These are phyloP conservation scores for Channallabes apus DNA, from an alignment of 2,797 vertebrate genomes.

Conservation along the genomic window DNA sequence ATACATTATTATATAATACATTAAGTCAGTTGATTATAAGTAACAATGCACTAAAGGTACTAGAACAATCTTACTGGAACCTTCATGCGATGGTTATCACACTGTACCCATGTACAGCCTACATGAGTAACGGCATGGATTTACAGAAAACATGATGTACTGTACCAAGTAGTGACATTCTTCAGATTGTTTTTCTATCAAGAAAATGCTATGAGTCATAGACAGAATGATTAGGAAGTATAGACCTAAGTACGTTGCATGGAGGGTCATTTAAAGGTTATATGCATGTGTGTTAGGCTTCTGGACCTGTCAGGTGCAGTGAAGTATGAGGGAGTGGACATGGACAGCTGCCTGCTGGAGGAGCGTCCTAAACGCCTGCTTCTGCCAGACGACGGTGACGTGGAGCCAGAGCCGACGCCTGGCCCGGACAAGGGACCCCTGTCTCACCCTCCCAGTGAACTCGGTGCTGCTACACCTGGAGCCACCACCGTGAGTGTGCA, in stretches of 20 bases:
- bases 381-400: conserved; percentile 63
- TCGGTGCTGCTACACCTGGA: conserved; percentile 57
- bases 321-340: conserved; percentile 77
- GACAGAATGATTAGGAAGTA: background rate
- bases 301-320: conserved; percentile 84
- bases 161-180: conserved; percentile 1
- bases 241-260: background rate
- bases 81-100: background rate
- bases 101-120: background rate
- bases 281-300: conserved; percentile 68
- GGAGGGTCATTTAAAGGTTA: background rate
- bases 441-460: conserved; percentile 55
- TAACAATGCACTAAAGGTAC: background rate
- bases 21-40: background rate
- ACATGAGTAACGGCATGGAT: background rate
- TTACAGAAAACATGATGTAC: background rate
- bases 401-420: conserved; percentile 65
- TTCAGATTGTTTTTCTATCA: conserved; percentile 1
- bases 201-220: background rate
- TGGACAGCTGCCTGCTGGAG: conserved; percentile 83
- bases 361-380: conserved; percentile 64
- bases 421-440: conserved; percentile 61
- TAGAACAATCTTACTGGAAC: background rate
- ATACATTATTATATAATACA: background rate
- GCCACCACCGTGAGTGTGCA: conserved; percentile 59